phyloP scores from a whole-genome alignment of 2,797 vertebrate species.

The Miichthys miiuy region DNA sequence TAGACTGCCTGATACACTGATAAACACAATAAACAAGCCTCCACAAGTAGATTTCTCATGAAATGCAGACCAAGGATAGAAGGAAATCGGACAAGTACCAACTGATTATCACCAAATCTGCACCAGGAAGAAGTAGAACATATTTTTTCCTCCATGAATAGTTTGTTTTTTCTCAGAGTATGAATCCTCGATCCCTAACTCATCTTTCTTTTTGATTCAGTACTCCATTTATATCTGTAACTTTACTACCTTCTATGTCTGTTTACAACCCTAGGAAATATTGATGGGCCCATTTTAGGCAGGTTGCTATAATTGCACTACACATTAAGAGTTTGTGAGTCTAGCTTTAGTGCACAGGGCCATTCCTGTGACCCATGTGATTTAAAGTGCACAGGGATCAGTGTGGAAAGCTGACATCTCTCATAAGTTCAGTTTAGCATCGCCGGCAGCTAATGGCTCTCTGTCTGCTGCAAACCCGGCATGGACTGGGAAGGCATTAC shows the following conservation, averaged over 20 bases:
- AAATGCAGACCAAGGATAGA: not conserved
- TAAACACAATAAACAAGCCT: not conserved
- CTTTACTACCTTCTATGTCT: not conserved
- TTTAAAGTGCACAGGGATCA: constrained; percentile 61
- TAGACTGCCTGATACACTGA: not conserved
- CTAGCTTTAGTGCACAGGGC: constrained; percentile 25
- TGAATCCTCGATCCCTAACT: not conserved
- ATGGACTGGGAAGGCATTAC: constrained; percentile 68
- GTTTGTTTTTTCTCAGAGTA: not conserved
- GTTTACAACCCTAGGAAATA: constrained; percentile 15
- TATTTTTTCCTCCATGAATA: not conserved
- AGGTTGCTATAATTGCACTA: constrained; percentile 4
- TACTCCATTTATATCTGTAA: constrained; percentile 3
- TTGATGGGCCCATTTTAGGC: constrained; percentile 23
- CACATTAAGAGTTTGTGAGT: constrained; percentile 18
- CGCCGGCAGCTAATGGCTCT: constrained; percentile 73
- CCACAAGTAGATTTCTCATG: too few species aligned
- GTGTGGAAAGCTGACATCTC: constrained; percentile 55
- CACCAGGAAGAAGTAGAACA: not conserved
- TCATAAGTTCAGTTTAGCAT: constrained; percentile 68
- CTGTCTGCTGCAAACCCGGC: constrained; percentile 60
- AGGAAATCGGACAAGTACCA: not conserved
- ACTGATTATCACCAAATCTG: not conserved
- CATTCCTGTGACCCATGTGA: constrained; percentile 59
- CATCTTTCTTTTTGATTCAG: not conserved